Evolutionary conservation across 2,113 vertebrate genomes (phyloP).

Genomic region (Pangasianodon gigas): DNA sequence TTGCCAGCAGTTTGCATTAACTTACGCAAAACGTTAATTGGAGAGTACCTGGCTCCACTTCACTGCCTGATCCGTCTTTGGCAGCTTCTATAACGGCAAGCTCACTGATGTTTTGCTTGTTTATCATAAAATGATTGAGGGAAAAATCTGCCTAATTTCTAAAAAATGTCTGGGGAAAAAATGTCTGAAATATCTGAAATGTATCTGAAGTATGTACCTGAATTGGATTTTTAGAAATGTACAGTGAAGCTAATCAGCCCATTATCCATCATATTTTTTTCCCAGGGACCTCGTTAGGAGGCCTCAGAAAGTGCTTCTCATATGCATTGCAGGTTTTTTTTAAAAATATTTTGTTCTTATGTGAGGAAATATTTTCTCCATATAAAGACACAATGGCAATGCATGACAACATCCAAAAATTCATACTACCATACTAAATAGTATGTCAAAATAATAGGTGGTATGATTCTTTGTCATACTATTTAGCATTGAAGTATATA

Average conservation of each 20-base stretch:
- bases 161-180: slow-evolving; percentile 36
- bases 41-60: slow-evolving; percentile 77
- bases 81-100: slow-evolving; percentile 65
- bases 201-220: not conserved
- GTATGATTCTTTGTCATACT: not conserved
- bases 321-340: slow-evolving; percentile 65
- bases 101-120: slow-evolving; percentile 74
- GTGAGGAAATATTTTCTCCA: not conserved
- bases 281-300: slow-evolving; percentile 56
- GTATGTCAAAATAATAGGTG: not conserved
- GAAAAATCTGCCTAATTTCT: slow-evolving; percentile 48
- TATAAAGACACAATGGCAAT: not conserved
- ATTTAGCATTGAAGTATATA: not conserved
- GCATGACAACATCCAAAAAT: not conserved
- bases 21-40: slow-evolving; percentile 76
- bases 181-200: slow-evolving; percentile 74
- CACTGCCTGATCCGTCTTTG: slow-evolving; percentile 69
- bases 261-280: slow-evolving; percentile 60
- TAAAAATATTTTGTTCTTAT: not conserved
- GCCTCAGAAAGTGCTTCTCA: slow-evolving; percentile 70
- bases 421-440: not conserved
- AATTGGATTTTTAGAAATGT: slow-evolving; percentile 72
- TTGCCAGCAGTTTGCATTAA: slow-evolving; percentile 77
- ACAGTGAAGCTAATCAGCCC: slow-evolving; percentile 71
- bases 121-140: slow-evolving; percentile 66